A percentile compares a stretch with the other conserved stretches of the same genome.
phyloP scores from a whole-genome alignment of 1,140 invertebrate genomes.

The Adoxophyes honmai region DNA sequence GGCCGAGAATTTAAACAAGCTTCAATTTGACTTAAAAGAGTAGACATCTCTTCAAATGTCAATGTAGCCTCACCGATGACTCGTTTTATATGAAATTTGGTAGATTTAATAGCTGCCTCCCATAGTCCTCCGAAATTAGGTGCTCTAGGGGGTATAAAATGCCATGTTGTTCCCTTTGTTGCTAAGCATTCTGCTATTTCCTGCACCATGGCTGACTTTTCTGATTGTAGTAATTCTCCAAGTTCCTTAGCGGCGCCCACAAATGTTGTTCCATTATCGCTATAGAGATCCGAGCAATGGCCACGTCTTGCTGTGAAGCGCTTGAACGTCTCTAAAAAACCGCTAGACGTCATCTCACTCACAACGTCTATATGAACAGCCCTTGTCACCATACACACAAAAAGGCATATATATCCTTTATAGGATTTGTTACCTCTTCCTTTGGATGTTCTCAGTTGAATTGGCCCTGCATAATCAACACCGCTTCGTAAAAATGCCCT shows the following conservation, averaged over 20 bases:
- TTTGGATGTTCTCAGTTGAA: not conserved
- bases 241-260: slow-evolving; percentile 20
- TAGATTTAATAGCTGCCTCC: slow-evolving; percentile 32
- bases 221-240: not conserved
- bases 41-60: slow-evolving; percentile 2
- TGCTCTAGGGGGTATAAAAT: slow-evolving; percentile 27
- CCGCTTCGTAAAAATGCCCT: not conserved
- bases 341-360: not conserved
- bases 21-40: not conserved
- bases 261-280: slow-evolving; percentile 39
- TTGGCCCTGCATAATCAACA: not conserved
- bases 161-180: not conserved
- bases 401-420: not conserved
- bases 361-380: not conserved
- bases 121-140: slow-evolving; percentile 35
- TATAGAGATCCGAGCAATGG: slow-evolving; percentile 17
- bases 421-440: not conserved
- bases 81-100: slow-evolving; percentile 27
- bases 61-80: slow-evolving; percentile 15
- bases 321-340: slow-evolving; percentile 3
- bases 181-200: not conserved
- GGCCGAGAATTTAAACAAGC: slow-evolving; percentile 5
- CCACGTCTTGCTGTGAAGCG: slow-evolving; percentile 23
- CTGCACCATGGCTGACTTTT: not conserved
- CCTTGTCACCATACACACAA: not conserved